Evolutionary conservation across 2,113 vertebrate genomes (phyloP), one percentile per base, ranked within the genome.

Genomic region (Odocoileus hemionus): DNA sequence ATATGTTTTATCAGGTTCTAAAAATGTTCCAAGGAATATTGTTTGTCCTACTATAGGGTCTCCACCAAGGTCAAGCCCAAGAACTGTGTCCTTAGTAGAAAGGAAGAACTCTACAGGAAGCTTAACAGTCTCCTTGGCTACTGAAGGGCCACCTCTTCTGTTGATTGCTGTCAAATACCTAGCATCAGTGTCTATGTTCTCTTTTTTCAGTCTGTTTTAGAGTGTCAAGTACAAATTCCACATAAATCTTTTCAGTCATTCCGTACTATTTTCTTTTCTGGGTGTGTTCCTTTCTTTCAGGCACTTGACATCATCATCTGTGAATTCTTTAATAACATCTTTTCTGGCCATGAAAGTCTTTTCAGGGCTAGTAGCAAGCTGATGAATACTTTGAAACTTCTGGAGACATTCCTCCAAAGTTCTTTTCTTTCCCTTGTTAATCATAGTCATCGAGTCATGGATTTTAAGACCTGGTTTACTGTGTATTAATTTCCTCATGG

Each of bases 11-110:
- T 99, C 99, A 43, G 99, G 99, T 98, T 98, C 99, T 64, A 98
- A 98, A 76, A 99, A 0, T 99, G 98, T 95, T 99, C 99, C 95
- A 99, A 98, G 61, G 99, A 99, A 79, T 99, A 98, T 98, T 98
- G 99, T 99, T 85, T 98, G 98, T 61, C 99, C 99, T 74, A 6
- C 3, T 0, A 14, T 99, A 70, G 99, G 99, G 97, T 99, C 99
- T 95, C 99, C 99, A 80, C 99, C 99, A 83, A 99, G 98, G 95
- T 99, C 99, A 57, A 99, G 94, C 95, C 99, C 99, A 83, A 99
- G 98, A 89, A 99, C 99, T 97, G 98, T 79, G 36, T 99, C 99
- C 85, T 99, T 98, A 39, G 99, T 98, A 39, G 99, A 99, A 94
- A 99, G 98, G 98, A 99, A 98, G 97, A 99, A 99, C 43, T 99